Base-by-base conservation (phyloP, 1,140 invertebrate species). In the Notospermus geniculatus region DNA sequence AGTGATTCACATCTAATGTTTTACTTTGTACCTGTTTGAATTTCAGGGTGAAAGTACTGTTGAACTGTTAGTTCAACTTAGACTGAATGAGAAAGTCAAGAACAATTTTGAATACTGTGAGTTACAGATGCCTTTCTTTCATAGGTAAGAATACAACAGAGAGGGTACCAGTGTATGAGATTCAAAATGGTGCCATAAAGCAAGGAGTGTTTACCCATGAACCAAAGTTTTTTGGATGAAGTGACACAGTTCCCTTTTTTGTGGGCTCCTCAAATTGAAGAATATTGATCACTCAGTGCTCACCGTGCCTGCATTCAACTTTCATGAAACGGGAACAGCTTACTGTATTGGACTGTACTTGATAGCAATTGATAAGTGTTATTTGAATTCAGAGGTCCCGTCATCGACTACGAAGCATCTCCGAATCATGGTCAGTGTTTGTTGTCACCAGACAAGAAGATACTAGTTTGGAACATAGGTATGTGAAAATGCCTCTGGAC, bases 51-150 rank as follows among this genome's bases (percentile, higher is more conserved):
- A 57, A 17, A 57, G n/a, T 27, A 19, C 43, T 36, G 56, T 57
- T n/a, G 56, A 57, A 22, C 32, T 57, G n/a, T 43, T 57, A n/a
- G 41, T 57, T n/a, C 56, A 57, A 11, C 63, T 78, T 36, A 71
- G 68, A 60, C 60, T 78, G 22, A 72, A 54, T 63, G 65, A 72
- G 41, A 66, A 66, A 53, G 63, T 78, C 2, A 76, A 68, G 52
- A 76, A 76, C 62, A 56, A 30, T 15, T 72, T 78, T 70, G 75
- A 78, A n/a, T 72, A 72, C 41, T 76, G 74, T 68, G 75, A 77
- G 57, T 64, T 78, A 19, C 72, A 73, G 45, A 72, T 78, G 50
- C 75, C 76, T 50, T 74, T 78, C 54, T 69, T 65, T 52, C 73
- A 75, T 59, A 73, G 74, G 76, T 77, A 57, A 65, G 57, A 17